Evolutionary conservation across 2,113 vertebrate species (phyloP).

Genomic region (Catharus fuscescens): DNA sequence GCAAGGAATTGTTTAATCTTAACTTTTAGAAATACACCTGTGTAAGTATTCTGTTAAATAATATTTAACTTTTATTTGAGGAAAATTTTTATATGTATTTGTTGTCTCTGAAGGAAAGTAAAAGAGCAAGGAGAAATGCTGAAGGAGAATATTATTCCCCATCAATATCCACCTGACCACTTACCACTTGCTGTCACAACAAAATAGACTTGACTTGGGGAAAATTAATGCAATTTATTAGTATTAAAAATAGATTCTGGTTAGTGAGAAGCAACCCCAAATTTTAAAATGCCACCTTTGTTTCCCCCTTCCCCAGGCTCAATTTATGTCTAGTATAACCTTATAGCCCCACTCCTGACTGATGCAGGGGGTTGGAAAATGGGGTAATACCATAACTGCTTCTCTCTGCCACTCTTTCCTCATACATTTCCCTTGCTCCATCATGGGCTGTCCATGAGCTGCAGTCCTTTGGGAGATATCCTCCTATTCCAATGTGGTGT

Average conservation of each 20-base stretch:
- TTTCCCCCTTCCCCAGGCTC: not conserved
- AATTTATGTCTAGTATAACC: not conserved
- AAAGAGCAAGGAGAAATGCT: not conserved
- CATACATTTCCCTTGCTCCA: not conserved
- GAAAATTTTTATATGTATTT: not conserved
- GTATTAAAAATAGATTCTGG: not conserved
- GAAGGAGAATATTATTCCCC: not conserved
- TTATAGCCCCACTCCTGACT: fast-evolving
- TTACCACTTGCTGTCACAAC: not conserved
- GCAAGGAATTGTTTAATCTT: not conserved
- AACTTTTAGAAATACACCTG: not conserved
- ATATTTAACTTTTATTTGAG: not conserved
- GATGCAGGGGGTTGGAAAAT: not conserved
- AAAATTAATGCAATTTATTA: not conserved
- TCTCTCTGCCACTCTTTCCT: not conserved
- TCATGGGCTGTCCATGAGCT: not conserved
- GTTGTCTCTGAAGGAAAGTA: not conserved
- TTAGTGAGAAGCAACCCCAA: not conserved
- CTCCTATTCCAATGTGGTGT: fast-evolving
- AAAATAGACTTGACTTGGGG: not conserved
- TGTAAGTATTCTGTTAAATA: not conserved
- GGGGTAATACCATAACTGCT: not conserved
- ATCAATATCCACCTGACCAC: not conserved
- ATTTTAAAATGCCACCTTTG: not conserved
- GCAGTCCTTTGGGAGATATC: not conserved